Conservation (phyloP, 2,888 invertebrate genomes). For the Xestia xanthographa region DNA sequence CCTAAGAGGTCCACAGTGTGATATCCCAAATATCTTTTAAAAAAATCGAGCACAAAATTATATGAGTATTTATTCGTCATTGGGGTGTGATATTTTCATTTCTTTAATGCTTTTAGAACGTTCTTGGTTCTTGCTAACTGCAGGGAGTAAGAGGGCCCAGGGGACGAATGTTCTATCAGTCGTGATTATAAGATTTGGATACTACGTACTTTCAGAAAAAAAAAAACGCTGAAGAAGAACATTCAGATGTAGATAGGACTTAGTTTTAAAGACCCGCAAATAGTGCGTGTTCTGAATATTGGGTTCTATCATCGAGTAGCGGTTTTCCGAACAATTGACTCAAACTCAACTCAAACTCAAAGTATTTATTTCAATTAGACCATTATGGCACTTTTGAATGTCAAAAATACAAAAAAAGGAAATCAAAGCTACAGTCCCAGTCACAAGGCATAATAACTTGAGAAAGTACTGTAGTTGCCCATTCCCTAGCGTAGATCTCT, state of each 20-base stretch:
- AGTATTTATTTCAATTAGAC: too few species aligned
- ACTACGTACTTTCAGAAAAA: background rate
- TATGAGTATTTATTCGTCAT: conserved; percentile 9
- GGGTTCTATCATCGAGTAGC: background rate
- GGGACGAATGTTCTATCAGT: background rate
- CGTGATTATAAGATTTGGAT: background rate
- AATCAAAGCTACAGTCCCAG: too few species aligned
- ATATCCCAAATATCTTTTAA: background rate
- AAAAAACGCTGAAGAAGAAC: background rate
- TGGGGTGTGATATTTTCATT: conserved; percentile 47
- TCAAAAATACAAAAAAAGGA: too few species aligned
- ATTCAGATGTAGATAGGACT: background rate
- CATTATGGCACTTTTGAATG: too few species aligned
- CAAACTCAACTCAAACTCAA: too few species aligned
- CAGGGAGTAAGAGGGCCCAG: background rate
- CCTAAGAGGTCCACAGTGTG: background rate
- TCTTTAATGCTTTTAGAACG: conserved; percentile 30
- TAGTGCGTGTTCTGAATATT: background rate
- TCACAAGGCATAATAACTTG: too few species aligned
- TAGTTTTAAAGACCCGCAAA: background rate
- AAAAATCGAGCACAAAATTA: background rate
- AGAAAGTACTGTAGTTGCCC: too few species aligned
- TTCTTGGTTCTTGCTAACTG: background rate
- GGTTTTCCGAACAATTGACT: too few species aligned
- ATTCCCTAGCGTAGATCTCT: too few species aligned